Conservation (phyloP, 2,113 vertebrate genomes). For the Turdus rufiventris region DNA sequence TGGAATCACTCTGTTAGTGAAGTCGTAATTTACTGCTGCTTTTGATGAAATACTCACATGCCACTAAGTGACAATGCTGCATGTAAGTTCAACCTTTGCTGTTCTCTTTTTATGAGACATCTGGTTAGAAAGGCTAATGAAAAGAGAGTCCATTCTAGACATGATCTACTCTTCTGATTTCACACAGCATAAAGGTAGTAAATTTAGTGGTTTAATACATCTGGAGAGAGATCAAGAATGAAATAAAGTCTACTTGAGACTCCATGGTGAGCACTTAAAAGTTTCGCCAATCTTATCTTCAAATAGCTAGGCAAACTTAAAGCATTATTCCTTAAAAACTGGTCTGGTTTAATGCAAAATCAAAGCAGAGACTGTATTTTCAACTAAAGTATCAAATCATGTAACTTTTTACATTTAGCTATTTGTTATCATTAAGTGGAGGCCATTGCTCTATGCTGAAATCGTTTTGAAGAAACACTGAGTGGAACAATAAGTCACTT, state of each 20-base stretch:
- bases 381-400: not conserved
- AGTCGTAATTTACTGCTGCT: not conserved
- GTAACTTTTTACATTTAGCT: not conserved
- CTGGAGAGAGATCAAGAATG: not conserved
- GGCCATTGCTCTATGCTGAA: not conserved
- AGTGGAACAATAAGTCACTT: not conserved
- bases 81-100: not conserved
- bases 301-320: not conserved
- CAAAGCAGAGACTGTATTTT: not conserved
- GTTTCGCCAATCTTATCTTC: not conserved
- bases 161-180: not conserved
- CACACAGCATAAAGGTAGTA: not conserved
- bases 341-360: not conserved
- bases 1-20: not conserved
- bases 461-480: not conserved
- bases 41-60: rapidly evolving
- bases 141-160: not conserved
- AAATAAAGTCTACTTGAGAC: not conserved
- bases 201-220: not conserved
- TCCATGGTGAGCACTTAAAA: not conserved
- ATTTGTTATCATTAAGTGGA: not conserved
- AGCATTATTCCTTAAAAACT: not conserved
- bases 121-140: not conserved
- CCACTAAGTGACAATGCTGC: not conserved
- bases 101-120: not conserved